Evolutionary conservation across 2,888 invertebrate genomes (phyloP), one percentile per base, ranked within the genome.

Genomic region (Brachypterus glaber): DNA sequence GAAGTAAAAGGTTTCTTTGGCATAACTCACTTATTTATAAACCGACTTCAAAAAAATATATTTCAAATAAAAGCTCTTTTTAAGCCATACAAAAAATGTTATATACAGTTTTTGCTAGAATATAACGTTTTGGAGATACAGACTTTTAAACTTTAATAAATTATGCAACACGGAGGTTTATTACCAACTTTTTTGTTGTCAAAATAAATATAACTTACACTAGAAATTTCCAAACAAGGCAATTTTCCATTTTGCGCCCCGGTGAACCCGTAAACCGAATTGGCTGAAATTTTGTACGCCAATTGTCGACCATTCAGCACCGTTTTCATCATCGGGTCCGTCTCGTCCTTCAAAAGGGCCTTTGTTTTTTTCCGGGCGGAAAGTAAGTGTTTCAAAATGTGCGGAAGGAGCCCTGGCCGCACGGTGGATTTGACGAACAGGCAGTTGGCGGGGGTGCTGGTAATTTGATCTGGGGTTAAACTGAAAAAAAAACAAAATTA

Each of bases 191-290:
- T n/a, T n/a, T n/a, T n/a, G 21, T 9, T 7, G 21, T 21, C 5
- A 21, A 21, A 21, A 21, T 5, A 21, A 9, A 21, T 5, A 21
- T 27, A 11, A 57, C 63, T 67, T 62, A 81, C 82, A 52, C 84
- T 83, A 18, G 92, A 93, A 59, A 96, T 95, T 72, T 93, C 93
- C 52, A 95, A 72, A 65, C 95, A 96, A 1, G 95, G 95, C 46
- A 95, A 66, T 66, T 93, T 95, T 26, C 95, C 95, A 37, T 91
- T 86, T 70, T 93, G 92, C 24, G 96, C 95, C n/a, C 98, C 98
- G 4, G 98, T 99, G 61, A 99, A 99, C 26, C 98, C 98, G 67
- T 99, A 99, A 0, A 99, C 98, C 11, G 98, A 98, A 70, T 99
- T 99, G 1, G 98, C 98, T 51, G 92, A 92, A 36, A 99, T 92